Percentiles rank a stretch among this genome's conserved stretches.
Evolutionary conservation across 2,113 vertebrate species (phyloP).

Genomic region (Malurus alboscapulatus): DNA sequence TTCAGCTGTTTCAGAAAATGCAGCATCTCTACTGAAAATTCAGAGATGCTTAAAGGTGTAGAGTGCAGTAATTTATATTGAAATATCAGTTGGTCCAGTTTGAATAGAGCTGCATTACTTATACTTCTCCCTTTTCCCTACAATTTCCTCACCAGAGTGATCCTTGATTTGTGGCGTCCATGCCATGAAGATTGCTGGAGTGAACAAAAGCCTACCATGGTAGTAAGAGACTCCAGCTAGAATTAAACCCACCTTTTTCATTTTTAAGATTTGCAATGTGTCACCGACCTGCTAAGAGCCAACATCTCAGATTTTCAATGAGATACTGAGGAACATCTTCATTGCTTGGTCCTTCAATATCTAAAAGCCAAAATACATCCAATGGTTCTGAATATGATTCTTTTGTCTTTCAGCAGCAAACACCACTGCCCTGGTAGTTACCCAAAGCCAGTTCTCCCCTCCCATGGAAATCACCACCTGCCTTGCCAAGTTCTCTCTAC

Average conservation of each 20-base stretch:
- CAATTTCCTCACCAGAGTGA: background rate
- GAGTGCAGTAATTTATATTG: background rate
- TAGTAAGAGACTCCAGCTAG: background rate
- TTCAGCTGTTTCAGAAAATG: conserved; percentile 3
- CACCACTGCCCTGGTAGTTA: background rate
- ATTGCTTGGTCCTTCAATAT: background rate
- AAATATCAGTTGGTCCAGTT: background rate
- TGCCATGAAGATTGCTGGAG: background rate
- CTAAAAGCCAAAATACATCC: background rate
- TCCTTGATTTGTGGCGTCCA: background rate
- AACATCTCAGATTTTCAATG: background rate
- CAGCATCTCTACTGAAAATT: background rate
- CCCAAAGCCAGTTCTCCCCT: background rate
- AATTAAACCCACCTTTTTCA: background rate
- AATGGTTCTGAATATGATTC: background rate
- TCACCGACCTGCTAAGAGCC: background rate
- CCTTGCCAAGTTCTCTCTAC: background rate
- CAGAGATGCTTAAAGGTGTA: background rate
- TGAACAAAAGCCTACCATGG: background rate
- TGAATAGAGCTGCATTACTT: background rate
- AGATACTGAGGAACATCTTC: background rate
- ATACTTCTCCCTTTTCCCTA: background rate
- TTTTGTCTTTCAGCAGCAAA: background rate
- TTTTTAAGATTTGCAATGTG: background rate
- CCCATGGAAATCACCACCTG: background rate